Base-by-base conservation (phyloP, 2,888 invertebrate genomes). In the Drosophila niveifrons region DNA sequence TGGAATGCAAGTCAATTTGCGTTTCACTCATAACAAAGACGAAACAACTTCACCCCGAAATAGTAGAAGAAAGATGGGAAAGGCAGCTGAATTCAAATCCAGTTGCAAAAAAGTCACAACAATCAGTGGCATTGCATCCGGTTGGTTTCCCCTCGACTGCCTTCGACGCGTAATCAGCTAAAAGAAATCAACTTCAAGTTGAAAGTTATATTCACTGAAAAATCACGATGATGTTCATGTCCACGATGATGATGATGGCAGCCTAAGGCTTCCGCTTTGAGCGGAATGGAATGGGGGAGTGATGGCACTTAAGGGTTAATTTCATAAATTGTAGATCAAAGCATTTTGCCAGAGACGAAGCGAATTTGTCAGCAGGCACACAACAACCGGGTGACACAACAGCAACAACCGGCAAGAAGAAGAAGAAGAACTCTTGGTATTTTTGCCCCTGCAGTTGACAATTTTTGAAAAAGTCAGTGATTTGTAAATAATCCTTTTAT, bases 401-500 rank as follows among this genome's bases (percentile, higher is more conserved):
- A 10, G 31, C 31, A 10, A 31, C 31, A 31, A 31, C 31, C 3
- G 31, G 31, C 31, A 10, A 31, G 31, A 6, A 23, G 23, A 23
- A 23, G 23, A 23, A 23, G 23, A 23, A 2, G 36, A 11, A 36
- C 36, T 41, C 61, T n/a, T 39, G 78, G 74, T 85, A 79, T 84
- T 82, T 78, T 36, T 36, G 11, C 78, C 78, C 80, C 89, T 90
- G 88, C 87, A 88, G 87, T 88, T 89, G 88, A 88, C 88, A 90
- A 90, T 89, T 87, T 89, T 87, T 82, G 80, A 88, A 89, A 88
- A 89, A 90, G 80, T 87, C 91, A 90, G 89, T 91, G 91, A 90
- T 90, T 90, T 90, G 91, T 90, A 88, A 90, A 90, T 91, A 91
- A 91, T 91, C 91, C 91, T 90, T 90, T 91, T 91, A 91, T 88